Evolutionary conservation across 2,888 invertebrate species (phyloP).

Genomic region (Ctena decussata): DNA sequence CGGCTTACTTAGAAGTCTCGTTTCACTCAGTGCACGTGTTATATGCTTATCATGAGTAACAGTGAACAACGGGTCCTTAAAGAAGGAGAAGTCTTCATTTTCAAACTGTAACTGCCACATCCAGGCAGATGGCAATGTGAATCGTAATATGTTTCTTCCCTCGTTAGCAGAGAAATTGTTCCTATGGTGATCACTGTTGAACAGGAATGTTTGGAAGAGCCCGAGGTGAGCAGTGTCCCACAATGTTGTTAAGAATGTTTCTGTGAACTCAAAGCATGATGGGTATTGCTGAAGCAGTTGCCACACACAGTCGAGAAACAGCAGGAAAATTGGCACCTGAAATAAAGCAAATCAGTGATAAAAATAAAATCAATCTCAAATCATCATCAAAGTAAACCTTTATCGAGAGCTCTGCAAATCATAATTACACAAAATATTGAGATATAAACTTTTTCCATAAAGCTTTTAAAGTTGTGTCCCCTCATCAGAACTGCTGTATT

Average conservation of each 20-base stretch:
- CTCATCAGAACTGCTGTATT: no score
- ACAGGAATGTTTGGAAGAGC: constrained; percentile 97
- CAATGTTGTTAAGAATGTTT: constrained; percentile 95
- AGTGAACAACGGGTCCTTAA: constrained; percentile 93
- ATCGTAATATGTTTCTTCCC: constrained; percentile 65
- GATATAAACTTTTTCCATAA: no score
- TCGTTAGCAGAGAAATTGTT: constrained; percentile 88
- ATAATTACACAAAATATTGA: no score
- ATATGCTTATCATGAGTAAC: constrained; percentile 67
- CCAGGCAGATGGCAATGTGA: constrained; percentile 90
- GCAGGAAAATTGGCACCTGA: constrained; percentile 94
- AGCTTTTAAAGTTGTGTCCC: no score
- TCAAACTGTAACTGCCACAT: constrained; percentile 96
- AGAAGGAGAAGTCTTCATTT: constrained; percentile 93
- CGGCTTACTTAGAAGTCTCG: constrained; percentile 36
- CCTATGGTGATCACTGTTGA: constrained; percentile 94
- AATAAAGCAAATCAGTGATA: no score
- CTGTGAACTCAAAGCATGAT: constrained; percentile 95
- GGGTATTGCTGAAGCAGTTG: constrained; percentile 96
- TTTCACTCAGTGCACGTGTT: constrained; percentile 43
- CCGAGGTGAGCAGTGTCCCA: constrained; percentile 97
- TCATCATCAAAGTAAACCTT: no score
- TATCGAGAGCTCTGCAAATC: no score
- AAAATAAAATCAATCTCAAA: no score
- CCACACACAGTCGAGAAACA: constrained; percentile 98